Evolutionary conservation across 1,140 invertebrate species (phyloP), one percentile per base, ranked within the genome.

Genomic region (Bombyx mandarina): DNA sequence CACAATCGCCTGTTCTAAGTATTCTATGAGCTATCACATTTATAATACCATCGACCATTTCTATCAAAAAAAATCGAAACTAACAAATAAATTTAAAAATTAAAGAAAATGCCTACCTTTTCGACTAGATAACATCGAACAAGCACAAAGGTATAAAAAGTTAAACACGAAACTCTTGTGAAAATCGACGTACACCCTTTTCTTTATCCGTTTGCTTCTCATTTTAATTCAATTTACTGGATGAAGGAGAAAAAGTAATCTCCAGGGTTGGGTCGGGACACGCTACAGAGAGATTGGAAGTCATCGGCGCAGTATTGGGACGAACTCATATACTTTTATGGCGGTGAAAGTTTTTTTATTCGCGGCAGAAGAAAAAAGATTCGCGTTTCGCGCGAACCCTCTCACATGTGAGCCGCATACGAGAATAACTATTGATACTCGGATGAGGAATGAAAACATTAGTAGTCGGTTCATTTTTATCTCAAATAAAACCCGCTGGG

Each of bases 191-290:
- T 61, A 66, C 63, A 72, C 72, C 74, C 73, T 76, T 80, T 77
- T 77, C 71, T 80, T 77, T 78, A 77, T 70, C 71, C 73, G 76
- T 75, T 79, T 74, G 69, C 75, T 79, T 77, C 75, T 75, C 77
- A 79, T 82, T 85, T 82, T 79, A 82, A 85, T 85, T 85, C 79
- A 84, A 84, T 82, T 81, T 78, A 79, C 66, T 79, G 75, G 74
- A 81, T 84, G 75, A 75, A 69, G 73, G 73, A 74, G 69, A 80
- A 84, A 83, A 84, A 80, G 79, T 81, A 85, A 85, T 85, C 75
- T 79, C 63, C 75, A 71, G 79, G 77, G 79, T 81, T 67, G 75
- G 79, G 78, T 82, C 73, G 74, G 75, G 74, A 76, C 78, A 71
- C 70, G 78, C 73, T 76, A 73, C 70, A 70, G 71, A 78, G 73